Percentiles rank a stretch among this genome's conserved stretches.
These are phyloP conservation scores for Drosophila orosa DNA, from an alignment of 1,140 invertebrate genomes.

Conservation along the genomic window DNA sequence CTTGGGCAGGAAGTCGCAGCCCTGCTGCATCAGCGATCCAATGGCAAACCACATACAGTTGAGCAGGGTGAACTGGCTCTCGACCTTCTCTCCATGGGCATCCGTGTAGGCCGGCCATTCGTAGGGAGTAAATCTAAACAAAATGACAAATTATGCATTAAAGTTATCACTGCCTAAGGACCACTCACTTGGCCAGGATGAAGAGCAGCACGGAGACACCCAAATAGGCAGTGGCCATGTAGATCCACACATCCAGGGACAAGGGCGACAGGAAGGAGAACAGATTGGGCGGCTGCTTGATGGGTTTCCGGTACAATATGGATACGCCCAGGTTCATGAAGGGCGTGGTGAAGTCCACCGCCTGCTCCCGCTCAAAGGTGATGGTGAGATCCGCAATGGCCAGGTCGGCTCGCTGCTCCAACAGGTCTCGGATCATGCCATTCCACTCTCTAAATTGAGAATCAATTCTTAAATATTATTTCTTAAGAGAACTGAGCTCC, in stretches of 20 bases:
- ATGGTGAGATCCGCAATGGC: constrained; percentile 97
- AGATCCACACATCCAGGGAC: constrained; percentile 97
- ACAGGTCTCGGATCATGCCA: constrained; percentile 96
- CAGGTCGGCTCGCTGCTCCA: constrained; percentile 95
- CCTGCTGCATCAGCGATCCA: constrained; percentile 96
- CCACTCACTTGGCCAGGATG: constrained; percentile 93
- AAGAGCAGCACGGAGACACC: constrained; percentile 97
- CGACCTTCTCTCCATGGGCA: constrained; percentile 91
- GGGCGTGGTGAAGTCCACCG: constrained; percentile 97
- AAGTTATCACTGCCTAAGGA: not conserved
- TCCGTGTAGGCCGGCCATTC: constrained; percentile 95
- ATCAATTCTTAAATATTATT: too few relatives aligned
- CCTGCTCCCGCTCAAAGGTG: constrained; percentile 93
- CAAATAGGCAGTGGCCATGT: constrained; percentile 96
- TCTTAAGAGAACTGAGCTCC: not conserved
- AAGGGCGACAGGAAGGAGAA: constrained; percentile 97
- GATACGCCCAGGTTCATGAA: constrained; percentile 98
- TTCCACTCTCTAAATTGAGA: constrained; percentile 96
- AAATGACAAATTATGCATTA: not conserved
- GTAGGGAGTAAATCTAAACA: constrained; percentile 93
- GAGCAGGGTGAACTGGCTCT: constrained; percentile 95
- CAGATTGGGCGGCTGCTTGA: constrained; percentile 95
- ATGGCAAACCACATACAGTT: constrained; percentile 98
- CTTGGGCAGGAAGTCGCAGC: constrained; percentile 95
- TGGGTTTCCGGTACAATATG: constrained; percentile 95